A percentile compares a stretch with the other conserved stretches of the same genome.
These are phyloP conservation scores for Aleadryas rufinucha DNA, from an alignment of 2,113 vertebrate genomes.

Conservation along the genomic window DNA sequence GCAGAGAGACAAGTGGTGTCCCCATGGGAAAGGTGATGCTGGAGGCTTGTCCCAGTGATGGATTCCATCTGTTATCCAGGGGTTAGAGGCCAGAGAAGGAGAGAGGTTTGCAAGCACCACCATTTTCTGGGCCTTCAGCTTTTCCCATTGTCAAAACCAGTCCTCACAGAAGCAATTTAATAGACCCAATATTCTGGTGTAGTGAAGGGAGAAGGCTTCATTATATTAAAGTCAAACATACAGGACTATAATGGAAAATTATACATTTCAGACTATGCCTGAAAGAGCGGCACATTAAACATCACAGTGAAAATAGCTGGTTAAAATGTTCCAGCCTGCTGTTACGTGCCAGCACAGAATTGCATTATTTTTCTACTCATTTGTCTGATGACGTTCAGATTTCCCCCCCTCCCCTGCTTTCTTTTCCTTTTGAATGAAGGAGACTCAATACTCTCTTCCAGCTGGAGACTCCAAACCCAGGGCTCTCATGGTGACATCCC, in stretches of 20 bases:
- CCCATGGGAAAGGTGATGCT: neutral
- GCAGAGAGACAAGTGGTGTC: neutral
- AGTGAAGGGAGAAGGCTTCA: conserved; percentile 62
- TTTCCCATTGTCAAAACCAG: neutral
- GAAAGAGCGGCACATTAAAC: conserved; percentile 39
- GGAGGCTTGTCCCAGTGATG: neutral
- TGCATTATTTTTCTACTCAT: conserved; percentile 42
- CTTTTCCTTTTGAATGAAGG: neutral
- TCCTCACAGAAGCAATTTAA: conserved; percentile 23
- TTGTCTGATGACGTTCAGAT: conserved; percentile 11
- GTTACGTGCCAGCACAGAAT: conserved; percentile 15
- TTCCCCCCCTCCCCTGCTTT: neutral
- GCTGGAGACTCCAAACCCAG: neutral
- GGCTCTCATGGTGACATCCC: fast-evolving
- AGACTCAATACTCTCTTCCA: neutral
- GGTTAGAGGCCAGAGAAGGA: neutral
- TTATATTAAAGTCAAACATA: conserved; percentile 68
- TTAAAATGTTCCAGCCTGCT: conserved; percentile 57
- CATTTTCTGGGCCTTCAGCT: conserved; percentile 30
- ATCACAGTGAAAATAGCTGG: conserved; percentile 58
- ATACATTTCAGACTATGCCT: conserved; percentile 58
- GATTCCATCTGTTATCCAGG: neutral
- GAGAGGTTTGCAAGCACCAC: neutral
- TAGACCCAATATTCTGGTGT: conserved; percentile 51
- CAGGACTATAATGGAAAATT: conserved; percentile 70